phyloP scores from a whole-genome alignment of 2,797 vertebrate genomes.

The Echiichthys vipera region DNA sequence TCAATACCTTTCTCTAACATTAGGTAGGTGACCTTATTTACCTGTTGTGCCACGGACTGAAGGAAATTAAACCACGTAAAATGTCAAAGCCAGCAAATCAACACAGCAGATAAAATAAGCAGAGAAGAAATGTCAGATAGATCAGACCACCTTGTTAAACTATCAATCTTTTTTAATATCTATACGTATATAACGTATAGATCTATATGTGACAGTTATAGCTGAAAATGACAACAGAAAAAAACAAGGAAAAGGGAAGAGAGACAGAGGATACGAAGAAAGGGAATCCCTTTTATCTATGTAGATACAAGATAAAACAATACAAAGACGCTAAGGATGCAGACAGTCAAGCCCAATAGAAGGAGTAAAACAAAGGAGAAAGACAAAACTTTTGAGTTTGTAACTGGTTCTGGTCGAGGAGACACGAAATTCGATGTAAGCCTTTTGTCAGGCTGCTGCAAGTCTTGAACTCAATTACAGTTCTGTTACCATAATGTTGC shows the following conservation, averaged over 20 bases:
- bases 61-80: too few species aligned
- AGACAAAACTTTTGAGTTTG: background rate
- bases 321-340: background rate
- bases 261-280: background rate
- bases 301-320: background rate
- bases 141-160: too few species aligned
- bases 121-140: too few species aligned
- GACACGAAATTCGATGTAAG: background rate
- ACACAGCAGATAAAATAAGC: too few species aligned
- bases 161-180: too few species aligned
- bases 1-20: too few species aligned
- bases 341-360: background rate
- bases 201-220: too few species aligned
- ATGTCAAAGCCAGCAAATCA: too few species aligned
- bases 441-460: slow-evolving; percentile 2
- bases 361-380: background rate
- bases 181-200: too few species aligned
- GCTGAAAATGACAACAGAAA: too few species aligned
- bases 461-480: slow-evolving; percentile 34
- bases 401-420: background rate
- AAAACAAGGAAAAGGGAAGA: background rate
- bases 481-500: background rate
- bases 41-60: too few species aligned
- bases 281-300: background rate
- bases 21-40: too few species aligned